Conservation (phyloP, 2,113 vertebrate species). For the Cyanoramphus novaezelandiae region DNA sequence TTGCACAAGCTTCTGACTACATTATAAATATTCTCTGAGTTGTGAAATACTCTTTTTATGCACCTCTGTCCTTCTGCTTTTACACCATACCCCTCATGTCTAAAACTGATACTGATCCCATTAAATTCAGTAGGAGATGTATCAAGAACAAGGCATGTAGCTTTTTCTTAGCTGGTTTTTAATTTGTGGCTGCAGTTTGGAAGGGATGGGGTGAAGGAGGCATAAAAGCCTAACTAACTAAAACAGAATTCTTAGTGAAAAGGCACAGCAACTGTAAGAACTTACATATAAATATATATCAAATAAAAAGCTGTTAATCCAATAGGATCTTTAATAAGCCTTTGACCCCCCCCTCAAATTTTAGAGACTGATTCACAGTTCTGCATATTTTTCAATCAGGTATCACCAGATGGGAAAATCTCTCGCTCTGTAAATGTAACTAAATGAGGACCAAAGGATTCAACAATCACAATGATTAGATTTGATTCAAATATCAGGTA, state of each 20-base stretch:
- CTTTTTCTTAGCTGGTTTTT: background rate
- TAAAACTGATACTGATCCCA: background rate
- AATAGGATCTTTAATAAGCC: background rate
- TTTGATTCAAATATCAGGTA: background rate
- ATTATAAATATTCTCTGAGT: background rate
- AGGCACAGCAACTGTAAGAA: background rate
- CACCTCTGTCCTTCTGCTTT: background rate
- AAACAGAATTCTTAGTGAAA: background rate
- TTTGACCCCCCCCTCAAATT: background rate
- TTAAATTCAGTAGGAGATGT: background rate
- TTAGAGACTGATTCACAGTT: background rate
- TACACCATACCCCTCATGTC: background rate
- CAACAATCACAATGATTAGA: background rate
- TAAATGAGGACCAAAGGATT: background rate
- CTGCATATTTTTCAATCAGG: background rate
- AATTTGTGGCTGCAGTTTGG: background rate
- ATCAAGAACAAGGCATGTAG: background rate
- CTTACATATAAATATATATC: background rate
- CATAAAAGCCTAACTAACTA: background rate
- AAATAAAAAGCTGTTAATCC: background rate
- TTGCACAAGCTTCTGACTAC: background rate
- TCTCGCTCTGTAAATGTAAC: background rate
- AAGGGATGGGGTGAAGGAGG: background rate
- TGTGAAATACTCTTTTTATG: background rate
- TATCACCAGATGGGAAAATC: background rate